Conservation (phyloP, 2,797 vertebrate genomes). For the Argentina silus region DNA sequence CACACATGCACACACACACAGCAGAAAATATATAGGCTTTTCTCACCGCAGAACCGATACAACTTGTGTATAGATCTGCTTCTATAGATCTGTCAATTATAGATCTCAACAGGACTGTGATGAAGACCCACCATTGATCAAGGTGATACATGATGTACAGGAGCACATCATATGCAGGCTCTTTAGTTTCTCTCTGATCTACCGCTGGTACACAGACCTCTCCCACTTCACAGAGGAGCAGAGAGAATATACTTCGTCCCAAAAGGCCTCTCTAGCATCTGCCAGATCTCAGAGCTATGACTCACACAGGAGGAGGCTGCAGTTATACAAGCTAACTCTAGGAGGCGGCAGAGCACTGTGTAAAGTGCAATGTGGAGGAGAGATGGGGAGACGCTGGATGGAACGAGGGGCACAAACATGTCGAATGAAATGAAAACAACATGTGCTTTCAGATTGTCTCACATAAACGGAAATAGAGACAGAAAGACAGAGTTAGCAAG, state of each 20-base stretch:
- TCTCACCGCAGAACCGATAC: too few relatives aligned
- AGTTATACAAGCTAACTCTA: constrained; percentile 48
- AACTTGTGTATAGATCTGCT: too few relatives aligned
- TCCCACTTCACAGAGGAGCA: background rate
- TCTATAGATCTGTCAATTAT: background rate
- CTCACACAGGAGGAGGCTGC: constrained; percentile 22
- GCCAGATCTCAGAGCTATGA: background rate
- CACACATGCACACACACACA: too few relatives aligned
- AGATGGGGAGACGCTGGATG: background rate
- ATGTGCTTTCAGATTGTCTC: too few relatives aligned
- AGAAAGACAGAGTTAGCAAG: background rate
- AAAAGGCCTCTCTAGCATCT: background rate
- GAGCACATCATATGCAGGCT: background rate
- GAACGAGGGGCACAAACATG: constrained; percentile 12
- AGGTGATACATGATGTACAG: background rate
- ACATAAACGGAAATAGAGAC: background rate
- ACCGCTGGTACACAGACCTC: background rate
- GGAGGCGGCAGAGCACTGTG: constrained; percentile 57
- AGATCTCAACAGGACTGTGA: background rate
- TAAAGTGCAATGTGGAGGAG: background rate
- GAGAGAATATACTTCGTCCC: background rate
- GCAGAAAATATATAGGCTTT: too few relatives aligned
- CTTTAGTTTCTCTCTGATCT: too few relatives aligned
- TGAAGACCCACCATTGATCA: background rate
- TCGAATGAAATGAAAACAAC: constrained; percentile 29